These are phyloP conservation scores for Rapana venosa DNA, from an alignment of 2,888 invertebrate species.

Conservation along the genomic window DNA sequence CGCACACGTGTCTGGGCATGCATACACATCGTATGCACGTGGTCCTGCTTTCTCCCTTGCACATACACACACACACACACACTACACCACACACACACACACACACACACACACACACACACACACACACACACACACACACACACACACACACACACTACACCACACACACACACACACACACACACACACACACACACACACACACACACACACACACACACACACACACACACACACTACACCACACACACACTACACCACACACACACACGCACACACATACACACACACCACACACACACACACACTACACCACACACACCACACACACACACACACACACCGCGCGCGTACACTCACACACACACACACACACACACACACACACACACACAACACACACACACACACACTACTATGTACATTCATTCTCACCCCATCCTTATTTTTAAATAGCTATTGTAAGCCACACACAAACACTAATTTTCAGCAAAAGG, in stretches of 20 bases:
- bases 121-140: slow-evolving; percentile 23
- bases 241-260: too few relatives aligned
- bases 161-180: too few relatives aligned
- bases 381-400: background rate
- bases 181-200: background rate
- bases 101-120: background rate
- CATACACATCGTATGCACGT: too few relatives aligned
- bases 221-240: slow-evolving; percentile 14
- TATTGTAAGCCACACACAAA: background rate
- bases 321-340: background rate
- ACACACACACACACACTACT: slow-evolving; percentile 12
- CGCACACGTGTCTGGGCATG: too few relatives aligned
- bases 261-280: too few relatives aligned
- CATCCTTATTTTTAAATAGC: background rate
- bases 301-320: background rate
- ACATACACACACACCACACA: too few relatives aligned
- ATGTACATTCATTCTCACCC: background rate
- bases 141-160: too few relatives aligned
- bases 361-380: slow-evolving; percentile 23
- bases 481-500: background rate
- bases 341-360: background rate
- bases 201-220: background rate
- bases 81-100: background rate
- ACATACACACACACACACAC: too few relatives aligned
- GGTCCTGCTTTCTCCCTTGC: too few relatives aligned